These are phyloP conservation scores for crab-eating macaque (Macaca fascicularis) DNA, from an alignment of 2,113 vertebrate species.

Conservation along the genomic window T2T-MFA8v1.1 NC_088395.1:40742001-40742500, in stretches of 20 bases:
- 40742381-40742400: neutral
- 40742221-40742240: neutral
- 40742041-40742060: neutral
- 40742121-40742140: constrained; percentile 42
- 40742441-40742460: neutral
- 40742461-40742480: constrained; percentile 43
- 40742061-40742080: neutral
- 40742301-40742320: neutral
- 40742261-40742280: constrained; percentile 30
- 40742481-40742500: neutral
- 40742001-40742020: neutral
- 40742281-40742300: constrained; percentile 37
- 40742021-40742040: neutral
- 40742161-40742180: constrained; percentile 45
- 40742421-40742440: neutral
- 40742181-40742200: constrained; percentile 20
- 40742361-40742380: neutral
- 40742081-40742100: neutral
- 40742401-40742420: constrained; percentile 48
- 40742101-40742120: constrained; percentile 37
- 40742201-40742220: constrained; percentile 4
- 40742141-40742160: constrained; percentile 8
- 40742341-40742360: neutral
- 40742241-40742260: constrained; percentile 41
- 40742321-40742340: neutral